Evolutionary conservation across 2,888 invertebrate genomes (phyloP).

Genomic region (Serripes groenlandicus): DNA sequence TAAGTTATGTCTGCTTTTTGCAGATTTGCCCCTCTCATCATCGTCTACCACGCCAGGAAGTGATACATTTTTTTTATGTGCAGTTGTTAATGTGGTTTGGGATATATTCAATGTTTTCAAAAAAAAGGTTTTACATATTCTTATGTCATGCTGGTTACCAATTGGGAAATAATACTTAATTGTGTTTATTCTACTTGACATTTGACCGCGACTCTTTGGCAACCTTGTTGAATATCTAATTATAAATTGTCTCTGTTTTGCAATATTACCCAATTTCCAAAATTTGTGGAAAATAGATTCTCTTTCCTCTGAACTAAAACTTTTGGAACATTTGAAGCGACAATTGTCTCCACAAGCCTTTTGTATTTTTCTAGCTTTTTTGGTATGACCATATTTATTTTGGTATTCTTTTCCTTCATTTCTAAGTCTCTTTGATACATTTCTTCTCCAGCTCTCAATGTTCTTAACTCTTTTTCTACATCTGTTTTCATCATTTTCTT

Average conservation of each 20-base stretch:
- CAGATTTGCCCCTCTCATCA: conserved; percentile 22
- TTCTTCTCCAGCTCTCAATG: no score
- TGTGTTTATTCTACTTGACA: not conserved
- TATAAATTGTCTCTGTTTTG: conserved; percentile 12
- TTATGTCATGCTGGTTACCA: not conserved
- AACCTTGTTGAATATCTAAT: not conserved
- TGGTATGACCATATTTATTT: no score
- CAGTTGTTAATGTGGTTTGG: conserved; percentile 1
- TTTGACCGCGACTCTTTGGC: not conserved
- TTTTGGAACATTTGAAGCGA: no score
- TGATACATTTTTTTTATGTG: not conserved
- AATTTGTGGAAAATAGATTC: no score
- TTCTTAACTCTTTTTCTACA: no score
- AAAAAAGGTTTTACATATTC: conserved; percentile 9
- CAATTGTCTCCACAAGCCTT: no score
- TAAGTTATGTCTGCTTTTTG: conserved; percentile 16
- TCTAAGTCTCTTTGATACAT: no score
- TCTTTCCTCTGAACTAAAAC: no score
- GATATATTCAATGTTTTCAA: conserved; percentile 1
- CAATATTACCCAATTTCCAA: conserved; percentile 15
- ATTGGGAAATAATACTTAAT: not conserved
- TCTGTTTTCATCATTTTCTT: no score
- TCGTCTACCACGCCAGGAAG: conserved; percentile 2
- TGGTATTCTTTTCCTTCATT: no score
- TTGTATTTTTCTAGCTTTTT: no score